phyloP scores from a whole-genome alignment of 2,797 vertebrate species.

The Squalus acanthias region DNA sequence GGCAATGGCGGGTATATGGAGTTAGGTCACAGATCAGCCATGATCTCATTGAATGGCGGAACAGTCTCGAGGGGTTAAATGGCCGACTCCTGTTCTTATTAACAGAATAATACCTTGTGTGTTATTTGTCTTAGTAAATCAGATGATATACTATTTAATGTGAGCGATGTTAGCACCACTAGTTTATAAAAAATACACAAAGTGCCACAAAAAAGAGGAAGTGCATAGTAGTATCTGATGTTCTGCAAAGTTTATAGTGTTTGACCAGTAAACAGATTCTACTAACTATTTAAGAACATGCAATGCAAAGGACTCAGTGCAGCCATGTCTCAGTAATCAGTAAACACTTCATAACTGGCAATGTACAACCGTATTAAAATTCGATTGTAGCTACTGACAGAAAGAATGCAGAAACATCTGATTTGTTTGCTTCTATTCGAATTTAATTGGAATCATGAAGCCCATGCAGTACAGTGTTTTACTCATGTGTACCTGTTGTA shows the following conservation, averaged over 20 bases:
- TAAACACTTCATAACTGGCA: not conserved
- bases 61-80: not conserved
- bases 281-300: not conserved
- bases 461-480: not conserved
- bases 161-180: not conserved
- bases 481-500: not conserved
- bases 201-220: not conserved
- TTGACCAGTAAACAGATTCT: not conserved
- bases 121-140: not conserved
- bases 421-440: not conserved
- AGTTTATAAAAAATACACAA: not conserved
- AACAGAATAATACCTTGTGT: not conserved
- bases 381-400: not conserved
- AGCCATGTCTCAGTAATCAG: not conserved
- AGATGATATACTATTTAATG: not conserved
- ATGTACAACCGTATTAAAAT: not conserved
- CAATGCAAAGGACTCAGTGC: not conserved
- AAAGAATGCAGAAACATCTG: constrained; percentile 14
- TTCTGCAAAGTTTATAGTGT: not conserved
- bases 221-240: not conserved
- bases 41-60: not conserved
- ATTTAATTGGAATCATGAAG: not conserved
- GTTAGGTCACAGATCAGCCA: not conserved
- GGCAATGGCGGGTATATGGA: not conserved
- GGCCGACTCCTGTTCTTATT: not conserved